A percentile compares a stretch with the other conserved stretches of the same genome.
phyloP scores from a whole-genome alignment of 2,888 invertebrate species.

The Drosophila pegasa region DNA sequence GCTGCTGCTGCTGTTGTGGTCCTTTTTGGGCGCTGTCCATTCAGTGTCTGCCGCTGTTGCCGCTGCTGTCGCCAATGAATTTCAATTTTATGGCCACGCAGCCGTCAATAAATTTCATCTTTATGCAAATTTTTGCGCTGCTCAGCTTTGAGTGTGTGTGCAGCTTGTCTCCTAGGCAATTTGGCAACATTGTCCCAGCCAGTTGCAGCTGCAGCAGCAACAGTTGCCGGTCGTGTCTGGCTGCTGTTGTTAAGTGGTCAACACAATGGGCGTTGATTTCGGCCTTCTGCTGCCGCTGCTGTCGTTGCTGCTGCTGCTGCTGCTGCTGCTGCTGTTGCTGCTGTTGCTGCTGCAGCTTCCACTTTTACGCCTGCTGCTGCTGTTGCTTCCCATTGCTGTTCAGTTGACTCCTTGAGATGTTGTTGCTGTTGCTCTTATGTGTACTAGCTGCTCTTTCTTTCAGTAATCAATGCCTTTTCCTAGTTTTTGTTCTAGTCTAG shows the following conservation, averaged over 20 bases:
- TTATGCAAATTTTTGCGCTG: slow-evolving; percentile 69
- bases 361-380: slow-evolving; percentile 1
- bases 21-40: slow-evolving; percentile 35
- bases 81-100: slow-evolving; percentile 76
- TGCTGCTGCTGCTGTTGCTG: not conserved
- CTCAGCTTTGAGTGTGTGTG: slow-evolving; percentile 10
- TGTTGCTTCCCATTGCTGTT: not conserved
- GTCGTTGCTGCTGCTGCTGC: slow-evolving; percentile 3
- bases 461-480: not conserved
- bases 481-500: not conserved
- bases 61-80: slow-evolving; percentile 69
- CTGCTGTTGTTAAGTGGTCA: slow-evolving; percentile 31
- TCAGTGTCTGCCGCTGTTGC: slow-evolving; percentile 27
- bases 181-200: slow-evolving; percentile 73
- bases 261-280: slow-evolving; percentile 49
- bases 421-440: not conserved
- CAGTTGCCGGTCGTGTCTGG: slow-evolving; percentile 11
- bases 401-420: not conserved
- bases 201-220: slow-evolving; percentile 24
- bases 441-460: not conserved
- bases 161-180: slow-evolving; percentile 45
- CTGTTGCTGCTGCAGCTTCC: slow-evolving; percentile 4
- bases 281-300: not conserved
- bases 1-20: slow-evolving; percentile 9
- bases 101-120: slow-evolving; percentile 79